phyloP scores from a whole-genome alignment of 2,888 invertebrate genomes.

The Melieria omissa region DNA sequence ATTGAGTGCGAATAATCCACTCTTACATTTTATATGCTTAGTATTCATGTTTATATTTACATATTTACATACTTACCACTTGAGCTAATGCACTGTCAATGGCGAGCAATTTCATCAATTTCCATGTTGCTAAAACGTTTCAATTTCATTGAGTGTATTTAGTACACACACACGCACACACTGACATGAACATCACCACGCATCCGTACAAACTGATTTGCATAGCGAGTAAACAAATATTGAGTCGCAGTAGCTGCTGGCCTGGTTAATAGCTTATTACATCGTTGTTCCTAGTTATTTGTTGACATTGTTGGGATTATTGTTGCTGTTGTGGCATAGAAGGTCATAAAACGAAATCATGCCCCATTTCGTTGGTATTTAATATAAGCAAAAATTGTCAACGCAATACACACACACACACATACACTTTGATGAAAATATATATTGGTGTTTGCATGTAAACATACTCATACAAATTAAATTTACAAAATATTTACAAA shows the following conservation, averaged over 20 bases:
- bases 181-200: conserved; percentile 18
- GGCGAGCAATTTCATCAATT: too few relatives aligned
- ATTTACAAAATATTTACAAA: conserved; percentile 31
- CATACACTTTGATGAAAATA: neutral
- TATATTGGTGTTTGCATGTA: neutral
- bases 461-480: conserved; percentile 11
- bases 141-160: conserved; percentile 28
- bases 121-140: neutral
- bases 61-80: too few relatives aligned
- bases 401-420: neutral
- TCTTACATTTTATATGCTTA: too few relatives aligned
- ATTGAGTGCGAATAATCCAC: too few relatives aligned
- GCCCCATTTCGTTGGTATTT: conserved; percentile 34
- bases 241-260: neutral
- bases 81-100: too few relatives aligned
- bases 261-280: conserved; percentile 26
- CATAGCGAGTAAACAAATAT: conserved; percentile 11
- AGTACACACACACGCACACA: conserved; percentile 17
- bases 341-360: conserved; percentile 40
- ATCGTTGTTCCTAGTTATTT: conserved; percentile 23
- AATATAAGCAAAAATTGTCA: conserved; percentile 36
- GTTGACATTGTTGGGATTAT: neutral
- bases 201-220: conserved; percentile 19
- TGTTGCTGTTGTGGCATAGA: neutral
- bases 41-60: too few relatives aligned